These are phyloP conservation scores for Serinus canaria DNA, from an alignment of 2,113 vertebrate species.

Conservation along the genomic window DNA sequence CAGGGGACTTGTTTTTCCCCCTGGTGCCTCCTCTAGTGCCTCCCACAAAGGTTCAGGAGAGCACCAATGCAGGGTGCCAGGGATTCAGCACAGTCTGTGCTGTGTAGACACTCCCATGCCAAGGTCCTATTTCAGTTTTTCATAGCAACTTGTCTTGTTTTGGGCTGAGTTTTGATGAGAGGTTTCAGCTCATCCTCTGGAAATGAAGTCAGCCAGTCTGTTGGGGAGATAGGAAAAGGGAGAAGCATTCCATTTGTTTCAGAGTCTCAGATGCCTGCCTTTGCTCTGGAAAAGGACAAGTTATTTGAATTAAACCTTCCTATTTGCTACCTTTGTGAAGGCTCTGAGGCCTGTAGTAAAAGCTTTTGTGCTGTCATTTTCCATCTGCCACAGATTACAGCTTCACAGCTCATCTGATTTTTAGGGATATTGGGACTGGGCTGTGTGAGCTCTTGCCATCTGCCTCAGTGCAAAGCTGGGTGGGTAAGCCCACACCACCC, in stretches of 20 bases:
- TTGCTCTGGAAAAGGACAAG: not conserved
- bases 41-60: not conserved
- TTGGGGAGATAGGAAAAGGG: not conserved
- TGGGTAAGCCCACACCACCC: not conserved
- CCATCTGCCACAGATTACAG: slow-evolving; percentile 33
- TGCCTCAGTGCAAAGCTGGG: not conserved
- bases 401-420: slow-evolving; percentile 34
- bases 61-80: not conserved
- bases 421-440: not conserved
- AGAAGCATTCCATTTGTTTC: not conserved
- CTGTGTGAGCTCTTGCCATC: slow-evolving; percentile 30
- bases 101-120: not conserved
- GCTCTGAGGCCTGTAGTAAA: slow-evolving; percentile 1
- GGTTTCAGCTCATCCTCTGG: not conserved
- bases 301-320: not conserved
- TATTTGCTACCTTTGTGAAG: not conserved
- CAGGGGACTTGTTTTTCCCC: not conserved
- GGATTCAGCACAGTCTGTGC: not conserved
- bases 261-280: not conserved
- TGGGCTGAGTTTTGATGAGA: not conserved
- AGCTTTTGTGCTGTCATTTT: slow-evolving; percentile 47
- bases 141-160: not conserved
- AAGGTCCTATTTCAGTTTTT: not conserved
- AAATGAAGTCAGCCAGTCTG: not conserved
- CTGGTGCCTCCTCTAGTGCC: not conserved